Evolutionary conservation across 2,797 vertebrate species (phyloP), one percentile per base, ranked within the genome.

Genomic region (Echeneis naucrates): DNA sequence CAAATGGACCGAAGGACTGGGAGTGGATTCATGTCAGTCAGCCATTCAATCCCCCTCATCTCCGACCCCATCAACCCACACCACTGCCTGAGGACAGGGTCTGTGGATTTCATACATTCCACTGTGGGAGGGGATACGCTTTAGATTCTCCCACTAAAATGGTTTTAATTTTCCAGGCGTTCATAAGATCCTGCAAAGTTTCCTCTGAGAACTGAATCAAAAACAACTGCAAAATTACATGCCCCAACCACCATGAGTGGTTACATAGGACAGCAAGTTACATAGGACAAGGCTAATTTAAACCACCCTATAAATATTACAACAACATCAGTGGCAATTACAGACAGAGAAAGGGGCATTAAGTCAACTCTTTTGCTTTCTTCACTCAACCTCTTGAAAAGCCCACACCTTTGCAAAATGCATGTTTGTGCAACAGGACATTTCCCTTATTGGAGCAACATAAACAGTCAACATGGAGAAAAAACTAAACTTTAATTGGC

Each of bases 401-500:
- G 16, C n/a, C 33, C 14, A 7, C 12, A 50, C 11, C 53, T n/a
- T 13, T 24, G 16, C 35, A 40, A 78, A 67, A 51, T 54, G 5
- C 45, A 71, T 57, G 59, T 66, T 64, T 75, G 58, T 45, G 66
- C 48, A 69, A 75, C 55, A 72, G 68, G 78, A 69, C 23, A 45
- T 59, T 85, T 84, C 73, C 68, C 59, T 62, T 76, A 75, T 8
- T 75, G 53, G 68, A 78, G 78, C 33, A 82, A 88, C 82, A 86
- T 78, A 87, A 88, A 83, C 53, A 75, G 57, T 83, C 45, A 33
- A 63, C 68, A 79, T 42, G 45, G 56, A 69, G 73, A 79, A 75
- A 82, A 82, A 75, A 85, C 74, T 75, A 82, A 84, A 83, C 77
- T 88, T 80, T 72, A 88, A 88, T 82, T 87, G 82, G 74, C 77